These are phyloP conservation scores for Melanophora roralis DNA, from an alignment of 2,888 invertebrate genomes.

Conservation along the genomic window DNA sequence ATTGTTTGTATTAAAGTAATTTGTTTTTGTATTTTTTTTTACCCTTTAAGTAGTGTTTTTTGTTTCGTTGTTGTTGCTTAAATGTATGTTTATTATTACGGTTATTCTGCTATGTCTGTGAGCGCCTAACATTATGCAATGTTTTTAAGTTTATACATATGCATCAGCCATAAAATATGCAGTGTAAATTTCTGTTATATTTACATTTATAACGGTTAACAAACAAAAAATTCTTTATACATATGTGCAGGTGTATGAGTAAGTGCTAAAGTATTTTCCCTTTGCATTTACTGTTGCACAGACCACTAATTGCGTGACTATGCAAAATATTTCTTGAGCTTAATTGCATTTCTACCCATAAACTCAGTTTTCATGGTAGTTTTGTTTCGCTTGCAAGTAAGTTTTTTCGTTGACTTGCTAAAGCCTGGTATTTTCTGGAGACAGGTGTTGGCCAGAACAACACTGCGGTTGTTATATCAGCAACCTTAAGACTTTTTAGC, in stretches of 20 bases:
- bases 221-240: not conserved
- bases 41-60: not conserved
- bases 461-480: no score
- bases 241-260: not conserved
- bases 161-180: constrained; percentile 57
- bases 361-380: constrained; percentile 36
- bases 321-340: constrained; percentile 65
- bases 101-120: constrained; percentile 11
- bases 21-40: not conserved
- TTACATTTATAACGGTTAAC: constrained; percentile 9
- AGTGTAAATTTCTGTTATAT: constrained; percentile 55
- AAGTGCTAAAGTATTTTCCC: not conserved
- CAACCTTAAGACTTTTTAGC: not conserved
- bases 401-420: not conserved
- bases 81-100: constrained; percentile 7
- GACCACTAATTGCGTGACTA: constrained; percentile 65
- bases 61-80: not conserved
- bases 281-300: constrained; percentile 13
- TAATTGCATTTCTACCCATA: constrained; percentile 65
- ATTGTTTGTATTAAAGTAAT: constrained; percentile 39
- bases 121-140: constrained; percentile 37
- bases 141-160: constrained; percentile 40
- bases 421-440: no score
- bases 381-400: no score
- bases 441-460: no score